Evolutionary conservation across 2,797 vertebrate genomes (phyloP), one percentile per base, ranked within the genome.

Genomic region (Lithobates pipiens): DNA sequence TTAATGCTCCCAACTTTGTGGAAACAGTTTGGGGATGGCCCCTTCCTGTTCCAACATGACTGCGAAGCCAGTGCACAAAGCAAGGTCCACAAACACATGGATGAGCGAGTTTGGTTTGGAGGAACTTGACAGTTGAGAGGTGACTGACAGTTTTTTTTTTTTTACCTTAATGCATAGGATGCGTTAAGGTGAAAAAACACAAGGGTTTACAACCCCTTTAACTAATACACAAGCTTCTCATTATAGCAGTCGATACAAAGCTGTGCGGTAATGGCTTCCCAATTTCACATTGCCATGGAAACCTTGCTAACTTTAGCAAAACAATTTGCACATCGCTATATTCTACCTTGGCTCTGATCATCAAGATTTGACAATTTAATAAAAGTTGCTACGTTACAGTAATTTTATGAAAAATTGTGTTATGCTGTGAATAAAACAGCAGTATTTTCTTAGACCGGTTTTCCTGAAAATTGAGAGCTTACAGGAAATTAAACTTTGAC

Each of bases 281-380:
- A 80, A 63, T 67, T 77, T 86, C 68, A 73, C 16, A 21, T 83
- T 86, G 36, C 85, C 68, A 82, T 86, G 27, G 85, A 10, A 78
- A 86, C 74, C 34, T 67, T 65, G 80, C 75, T 82, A 86, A 86
- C 79, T 86, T 82, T 86, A 77, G 85, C 67, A 67, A 82, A 86
- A 82, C 80, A 46, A 82, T 86, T 86, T 86, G 54, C 80, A 86
- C 80, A 73, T 77, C 63, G 68, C 82, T 72, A 61, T 78, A 79
- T 77, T 65, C 25, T 67, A 29, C 68, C 54, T 76, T 36, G 70
- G 36, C 74, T 25, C 25, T 77, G 75, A 82, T 77, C 73, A 82
- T 77, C 67, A 78, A 42, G 67, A 86, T 82, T 72, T 77, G 80
- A 82, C 80, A 82, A 78, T 86, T 50, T 86, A 82, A 86, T 86